phyloP scores from a whole-genome alignment of 2,797 vertebrate species.

The Pogoniulus pusillus region DNA sequence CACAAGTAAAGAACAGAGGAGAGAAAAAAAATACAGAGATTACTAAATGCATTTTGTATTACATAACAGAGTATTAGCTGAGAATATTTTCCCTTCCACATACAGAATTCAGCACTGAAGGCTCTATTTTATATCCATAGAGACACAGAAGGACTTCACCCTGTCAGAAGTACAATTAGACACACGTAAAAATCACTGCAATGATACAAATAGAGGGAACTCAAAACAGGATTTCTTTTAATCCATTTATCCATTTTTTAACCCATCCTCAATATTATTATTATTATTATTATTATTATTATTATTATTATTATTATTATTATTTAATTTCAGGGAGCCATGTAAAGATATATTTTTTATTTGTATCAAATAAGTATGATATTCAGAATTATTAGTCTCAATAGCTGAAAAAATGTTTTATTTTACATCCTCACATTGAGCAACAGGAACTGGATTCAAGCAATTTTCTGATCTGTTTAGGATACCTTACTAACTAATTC shows the following conservation, averaged over 20 bases:
- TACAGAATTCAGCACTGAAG: conserved; percentile 15
- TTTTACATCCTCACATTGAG: not conserved
- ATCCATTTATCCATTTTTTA: not conserved
- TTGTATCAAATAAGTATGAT: not conserved
- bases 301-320: not conserved
- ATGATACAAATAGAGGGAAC: not conserved
- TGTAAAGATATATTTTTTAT: not conserved
- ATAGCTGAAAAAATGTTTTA: not conserved
- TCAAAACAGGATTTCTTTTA: not conserved
- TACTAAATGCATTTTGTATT: not conserved
- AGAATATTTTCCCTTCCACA: conserved; percentile 1
- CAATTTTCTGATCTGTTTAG: not conserved
- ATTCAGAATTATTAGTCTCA: not conserved
- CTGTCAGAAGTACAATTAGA: conserved; percentile 36
- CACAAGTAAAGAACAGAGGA: not conserved
- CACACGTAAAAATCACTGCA: not conserved
- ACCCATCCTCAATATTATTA: not conserved
- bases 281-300: no score
- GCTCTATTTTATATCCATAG: conserved; percentile 2
- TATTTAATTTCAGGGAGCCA: not conserved
- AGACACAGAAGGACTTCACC: not conserved
- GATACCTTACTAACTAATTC: not conserved
- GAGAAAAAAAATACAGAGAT: not conserved
- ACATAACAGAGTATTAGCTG: not conserved
- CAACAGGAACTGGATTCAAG: not conserved